Conservation (phyloP, 2,888 invertebrate species). For the Drosophila ustulata region DNA sequence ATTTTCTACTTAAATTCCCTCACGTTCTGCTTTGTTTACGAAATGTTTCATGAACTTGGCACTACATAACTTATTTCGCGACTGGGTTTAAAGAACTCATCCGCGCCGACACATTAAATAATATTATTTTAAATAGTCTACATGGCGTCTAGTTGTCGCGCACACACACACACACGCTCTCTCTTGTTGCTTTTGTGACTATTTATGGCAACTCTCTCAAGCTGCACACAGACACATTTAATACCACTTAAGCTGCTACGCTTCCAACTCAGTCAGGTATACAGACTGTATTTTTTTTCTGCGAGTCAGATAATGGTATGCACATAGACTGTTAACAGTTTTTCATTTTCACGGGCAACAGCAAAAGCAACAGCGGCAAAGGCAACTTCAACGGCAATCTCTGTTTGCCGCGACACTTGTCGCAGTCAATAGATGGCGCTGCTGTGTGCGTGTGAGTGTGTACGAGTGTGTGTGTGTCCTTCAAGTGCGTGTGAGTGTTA, state of each 20-base stretch:
- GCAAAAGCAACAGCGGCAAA: too few species aligned
- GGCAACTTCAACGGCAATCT: constrained; percentile 17
- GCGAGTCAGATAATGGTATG: constrained; percentile 27
- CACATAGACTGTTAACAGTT: constrained; percentile 32
- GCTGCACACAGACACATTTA: constrained; percentile 42
- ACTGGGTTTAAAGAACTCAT: background rate
- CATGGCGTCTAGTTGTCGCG: constrained; percentile 13
- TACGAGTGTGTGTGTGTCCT: constrained; percentile 34
- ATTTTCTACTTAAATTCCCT: background rate
- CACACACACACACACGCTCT: background rate
- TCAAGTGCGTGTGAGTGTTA: constrained; percentile 63
- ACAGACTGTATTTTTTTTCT: constrained; percentile 2
- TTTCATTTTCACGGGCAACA: constrained; percentile 45
- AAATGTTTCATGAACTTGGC: background rate
- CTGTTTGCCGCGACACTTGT: constrained; percentile 40
- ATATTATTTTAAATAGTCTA: constrained; percentile 23
- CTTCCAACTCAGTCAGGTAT: constrained; percentile 9
- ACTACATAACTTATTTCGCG: constrained; percentile 1
- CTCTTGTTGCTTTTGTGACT: constrained; percentile 17
- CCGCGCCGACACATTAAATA: constrained; percentile 6
- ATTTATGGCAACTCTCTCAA: constrained; percentile 20
- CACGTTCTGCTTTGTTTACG: background rate
- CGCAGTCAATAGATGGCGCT: constrained; percentile 44
- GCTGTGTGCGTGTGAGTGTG: constrained; percentile 9
- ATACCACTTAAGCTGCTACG: constrained; percentile 39